phyloP scores from a whole-genome alignment of 2,888 invertebrate genomes.

The Ctenicera cuprea region DNA sequence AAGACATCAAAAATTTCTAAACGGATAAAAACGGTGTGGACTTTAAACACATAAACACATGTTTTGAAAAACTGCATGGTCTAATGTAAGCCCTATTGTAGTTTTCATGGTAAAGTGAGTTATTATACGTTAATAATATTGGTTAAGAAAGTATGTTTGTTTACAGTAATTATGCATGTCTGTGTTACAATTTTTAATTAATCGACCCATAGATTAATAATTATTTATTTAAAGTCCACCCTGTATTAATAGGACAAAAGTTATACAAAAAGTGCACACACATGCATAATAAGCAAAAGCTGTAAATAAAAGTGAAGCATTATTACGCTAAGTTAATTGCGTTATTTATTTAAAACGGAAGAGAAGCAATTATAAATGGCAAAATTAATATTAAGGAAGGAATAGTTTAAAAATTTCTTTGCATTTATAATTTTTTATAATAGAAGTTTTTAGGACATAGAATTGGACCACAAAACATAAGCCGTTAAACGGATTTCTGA shows the following conservation, averaged over 20 bases:
- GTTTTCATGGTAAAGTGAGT: neutral
- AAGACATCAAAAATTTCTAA: conserved; percentile 40
- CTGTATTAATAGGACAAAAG: conserved; percentile 61
- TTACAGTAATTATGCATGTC: conserved; percentile 56
- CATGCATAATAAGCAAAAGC: conserved; percentile 45
- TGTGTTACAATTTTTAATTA: conserved; percentile 58
- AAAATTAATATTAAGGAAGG: neutral
- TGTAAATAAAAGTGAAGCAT: neutral
- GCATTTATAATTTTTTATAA: no score
- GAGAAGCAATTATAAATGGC: neutral
- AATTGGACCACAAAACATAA: no score
- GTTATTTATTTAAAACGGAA: neutral
- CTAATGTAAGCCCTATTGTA: neutral
- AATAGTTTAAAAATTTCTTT: neutral
- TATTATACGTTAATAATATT: conserved; percentile 21
- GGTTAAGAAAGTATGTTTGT: conserved; percentile 27
- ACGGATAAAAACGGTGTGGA: conserved; percentile 70
- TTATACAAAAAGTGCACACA: conserved; percentile 49
- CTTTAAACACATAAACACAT: conserved; percentile 71
- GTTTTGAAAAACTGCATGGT: conserved; percentile 66
- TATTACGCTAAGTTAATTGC: neutral
- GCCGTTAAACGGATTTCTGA: no score
- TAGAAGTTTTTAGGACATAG: no score
- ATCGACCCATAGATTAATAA: conserved; percentile 52
- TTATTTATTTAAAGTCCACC: conserved; percentile 75